These are phyloP conservation scores for Phyllostomus discolor DNA, from an alignment of 2,113 vertebrate species.

Conservation along the genomic window DNA sequence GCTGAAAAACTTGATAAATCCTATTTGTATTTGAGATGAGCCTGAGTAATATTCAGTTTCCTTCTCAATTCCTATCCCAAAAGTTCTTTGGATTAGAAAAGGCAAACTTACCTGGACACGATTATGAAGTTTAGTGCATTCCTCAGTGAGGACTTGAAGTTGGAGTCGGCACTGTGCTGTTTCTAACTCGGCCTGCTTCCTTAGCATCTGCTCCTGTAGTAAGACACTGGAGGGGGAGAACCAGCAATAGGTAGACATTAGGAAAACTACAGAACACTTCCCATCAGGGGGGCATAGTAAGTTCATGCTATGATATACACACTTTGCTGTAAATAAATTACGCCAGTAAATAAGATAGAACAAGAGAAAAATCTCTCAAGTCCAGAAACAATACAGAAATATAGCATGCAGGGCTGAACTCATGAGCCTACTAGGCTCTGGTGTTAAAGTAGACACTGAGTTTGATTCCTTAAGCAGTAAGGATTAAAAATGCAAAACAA, in stretches of 20 bases:
- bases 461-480: neutral
- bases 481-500: neutral
- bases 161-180: slow-evolving; percentile 93
- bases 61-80: neutral
- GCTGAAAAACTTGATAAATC: neutral
- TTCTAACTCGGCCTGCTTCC: slow-evolving; percentile 92
- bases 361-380: neutral
- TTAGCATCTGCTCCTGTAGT: slow-evolving; percentile 86
- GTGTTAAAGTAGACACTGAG: neutral
- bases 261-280: neutral
- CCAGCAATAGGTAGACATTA: neutral
- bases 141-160: slow-evolving; percentile 88
- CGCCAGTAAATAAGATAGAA: neutral
- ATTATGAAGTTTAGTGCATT: slow-evolving; percentile 87
- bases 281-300: neutral
- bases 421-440: neutral
- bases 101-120: slow-evolving; percentile 86
- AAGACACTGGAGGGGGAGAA: slow-evolving; percentile 80
- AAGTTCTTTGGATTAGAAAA: neutral
- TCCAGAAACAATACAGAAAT: neutral
- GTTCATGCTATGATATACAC: neutral
- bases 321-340: neutral
- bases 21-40: neutral
- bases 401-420: neutral
- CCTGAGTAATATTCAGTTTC: neutral